phyloP scores from a whole-genome alignment of 1,140 invertebrate genomes.

The Orchesella cincta region DNA sequence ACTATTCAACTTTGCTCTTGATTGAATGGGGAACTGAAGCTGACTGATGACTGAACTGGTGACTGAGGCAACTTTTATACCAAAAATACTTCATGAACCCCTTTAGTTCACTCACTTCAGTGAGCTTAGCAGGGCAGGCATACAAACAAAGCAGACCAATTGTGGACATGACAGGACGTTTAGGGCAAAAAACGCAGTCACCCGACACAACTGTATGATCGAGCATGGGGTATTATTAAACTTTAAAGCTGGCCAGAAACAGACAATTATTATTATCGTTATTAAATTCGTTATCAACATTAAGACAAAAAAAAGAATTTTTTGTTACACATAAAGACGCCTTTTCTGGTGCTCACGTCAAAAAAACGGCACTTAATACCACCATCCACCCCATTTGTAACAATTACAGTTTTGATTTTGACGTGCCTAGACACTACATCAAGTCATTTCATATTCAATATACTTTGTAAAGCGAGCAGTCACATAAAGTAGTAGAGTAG shows the following conservation, averaged over 20 bases:
- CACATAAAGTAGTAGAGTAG: too few relatives aligned
- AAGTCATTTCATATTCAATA: too few relatives aligned
- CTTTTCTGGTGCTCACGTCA: too few relatives aligned
- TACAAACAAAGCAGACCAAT: neutral
- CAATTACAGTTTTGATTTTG: too few relatives aligned
- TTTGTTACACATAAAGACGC: too few relatives aligned
- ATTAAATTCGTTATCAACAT: too few relatives aligned
- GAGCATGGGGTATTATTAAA: neutral
- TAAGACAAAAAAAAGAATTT: too few relatives aligned
- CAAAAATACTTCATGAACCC: neutral
- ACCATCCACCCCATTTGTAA: too few relatives aligned
- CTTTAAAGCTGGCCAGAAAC: neutral
- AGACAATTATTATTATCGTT: too few relatives aligned
- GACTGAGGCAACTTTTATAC: slow-evolving; percentile 34
- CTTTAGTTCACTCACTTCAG: neutral
- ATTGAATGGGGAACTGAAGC: slow-evolving; percentile 18
- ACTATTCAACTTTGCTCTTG: slow-evolving; percentile 1
- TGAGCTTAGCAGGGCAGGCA: slow-evolving; percentile 6
- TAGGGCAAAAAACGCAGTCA: neutral
- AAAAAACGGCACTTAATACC: too few relatives aligned
- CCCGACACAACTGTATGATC: neutral
- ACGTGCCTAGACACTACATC: too few relatives aligned
- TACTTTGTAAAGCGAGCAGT: too few relatives aligned
- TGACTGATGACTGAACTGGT: slow-evolving; percentile 7
- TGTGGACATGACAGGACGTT: slow-evolving; percentile 2